Evolutionary conservation across 2,797 vertebrate genomes (phyloP).

Genomic region (Petrocephalus schoutedeni): DNA sequence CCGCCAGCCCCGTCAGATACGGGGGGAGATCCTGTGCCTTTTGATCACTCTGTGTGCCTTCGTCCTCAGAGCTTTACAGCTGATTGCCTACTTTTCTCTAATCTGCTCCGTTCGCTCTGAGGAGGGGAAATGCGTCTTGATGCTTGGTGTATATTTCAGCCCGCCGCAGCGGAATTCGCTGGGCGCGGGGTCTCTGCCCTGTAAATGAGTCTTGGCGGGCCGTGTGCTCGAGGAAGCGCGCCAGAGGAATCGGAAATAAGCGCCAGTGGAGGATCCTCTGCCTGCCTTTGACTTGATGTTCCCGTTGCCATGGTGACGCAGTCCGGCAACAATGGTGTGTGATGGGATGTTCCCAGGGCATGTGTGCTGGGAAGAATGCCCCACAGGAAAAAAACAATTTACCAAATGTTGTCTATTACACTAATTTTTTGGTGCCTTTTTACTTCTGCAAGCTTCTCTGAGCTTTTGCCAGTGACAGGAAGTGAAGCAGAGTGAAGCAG

Average conservation of each 20-base stretch:
- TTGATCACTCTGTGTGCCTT: background rate
- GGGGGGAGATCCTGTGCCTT: background rate
- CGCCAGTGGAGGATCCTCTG: background rate
- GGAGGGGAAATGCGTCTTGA: background rate
- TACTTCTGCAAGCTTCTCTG: background rate
- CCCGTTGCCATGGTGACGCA: constrained; percentile 5
- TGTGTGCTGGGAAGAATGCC: background rate
- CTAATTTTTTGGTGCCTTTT: background rate
- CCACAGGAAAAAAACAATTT: background rate
- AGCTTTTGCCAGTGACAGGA: background rate
- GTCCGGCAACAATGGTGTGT: background rate
- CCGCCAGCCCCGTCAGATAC: background rate
- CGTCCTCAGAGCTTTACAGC: background rate
- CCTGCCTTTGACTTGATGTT: constrained; percentile 6
- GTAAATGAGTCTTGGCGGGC: background rate
- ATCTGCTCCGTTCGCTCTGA: background rate
- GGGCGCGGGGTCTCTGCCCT: background rate
- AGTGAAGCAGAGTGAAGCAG: background rate
- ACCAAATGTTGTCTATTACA: background rate
- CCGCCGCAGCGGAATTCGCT: background rate
- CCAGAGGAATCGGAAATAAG: constrained; percentile 14
- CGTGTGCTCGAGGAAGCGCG: background rate
- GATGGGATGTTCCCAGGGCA: background rate
- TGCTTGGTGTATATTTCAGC: background rate
- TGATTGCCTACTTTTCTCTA: background rate